Evolutionary conservation across 2,888 invertebrate genomes (phyloP).

Genomic region (Druceiella hillmani): DNA sequence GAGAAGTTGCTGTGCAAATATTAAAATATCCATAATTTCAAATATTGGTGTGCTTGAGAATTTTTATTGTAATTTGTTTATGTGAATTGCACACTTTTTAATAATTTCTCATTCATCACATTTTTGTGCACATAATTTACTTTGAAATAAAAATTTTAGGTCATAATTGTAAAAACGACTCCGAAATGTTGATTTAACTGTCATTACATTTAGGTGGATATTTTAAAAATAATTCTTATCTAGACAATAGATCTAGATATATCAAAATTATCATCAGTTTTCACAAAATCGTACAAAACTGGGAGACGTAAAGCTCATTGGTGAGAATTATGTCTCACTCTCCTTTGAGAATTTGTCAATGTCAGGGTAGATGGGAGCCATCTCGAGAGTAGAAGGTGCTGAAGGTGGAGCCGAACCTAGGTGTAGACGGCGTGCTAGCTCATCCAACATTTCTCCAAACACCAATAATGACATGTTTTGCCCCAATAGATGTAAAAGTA

Average conservation of each 20-base stretch:
- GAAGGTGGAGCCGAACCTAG: constrained; percentile 75
- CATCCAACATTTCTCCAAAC: constrained; percentile 75
- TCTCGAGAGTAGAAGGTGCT: constrained; percentile 81
- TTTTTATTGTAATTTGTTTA: too few relatives aligned
- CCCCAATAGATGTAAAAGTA: constrained; percentile 75
- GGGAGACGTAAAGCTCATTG: constrained; percentile 11
- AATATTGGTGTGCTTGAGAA: too few relatives aligned
- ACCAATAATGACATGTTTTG: constrained; percentile 82
- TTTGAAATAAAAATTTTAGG: not conserved
- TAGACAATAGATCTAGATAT: constrained; percentile 1
- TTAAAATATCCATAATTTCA: too few relatives aligned
- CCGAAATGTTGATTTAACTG: not conserved
- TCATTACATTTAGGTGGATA: constrained; percentile 2
- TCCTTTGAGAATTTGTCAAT: constrained; percentile 75
- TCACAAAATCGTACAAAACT: too few relatives aligned
- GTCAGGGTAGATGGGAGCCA: constrained; percentile 80
- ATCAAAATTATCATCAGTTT: too few relatives aligned
- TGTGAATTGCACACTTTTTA: too few relatives aligned
- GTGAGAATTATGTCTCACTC: constrained; percentile 66
- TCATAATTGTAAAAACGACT: not conserved
- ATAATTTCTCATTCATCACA: too few relatives aligned
- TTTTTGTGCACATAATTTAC: too few relatives aligned
- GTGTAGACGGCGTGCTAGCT: constrained; percentile 65
- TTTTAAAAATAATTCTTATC: constrained; percentile 7
- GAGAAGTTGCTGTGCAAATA: too few relatives aligned